These are phyloP conservation scores for Coecobrya sp. DNA, from an alignment of 2,888 invertebrate species.

Conservation along the genomic window DNA sequence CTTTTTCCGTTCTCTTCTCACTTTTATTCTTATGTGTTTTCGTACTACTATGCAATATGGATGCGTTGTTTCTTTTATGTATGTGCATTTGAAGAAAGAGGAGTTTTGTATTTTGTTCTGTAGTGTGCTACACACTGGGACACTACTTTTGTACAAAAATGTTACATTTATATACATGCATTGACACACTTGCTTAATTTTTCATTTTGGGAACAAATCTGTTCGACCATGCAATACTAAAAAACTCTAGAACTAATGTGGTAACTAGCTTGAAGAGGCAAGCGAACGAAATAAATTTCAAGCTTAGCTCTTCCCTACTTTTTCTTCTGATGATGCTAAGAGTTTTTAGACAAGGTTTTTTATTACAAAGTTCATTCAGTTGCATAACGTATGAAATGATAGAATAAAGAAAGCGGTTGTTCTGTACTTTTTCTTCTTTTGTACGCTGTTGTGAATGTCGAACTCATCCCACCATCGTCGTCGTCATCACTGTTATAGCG, in stretches of 20 bases:
- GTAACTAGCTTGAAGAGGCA: slow-evolving; percentile 64
- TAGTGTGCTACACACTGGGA: too few relatives aligned
- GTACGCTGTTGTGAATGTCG: neutral
- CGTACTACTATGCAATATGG: neutral
- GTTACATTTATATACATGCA: slow-evolving; percentile 19
- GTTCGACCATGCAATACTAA: slow-evolving; percentile 39
- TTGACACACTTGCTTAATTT: slow-evolving; percentile 73
- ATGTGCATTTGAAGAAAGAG: slow-evolving; percentile 15
- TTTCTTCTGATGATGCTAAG: neutral
- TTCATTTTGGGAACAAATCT: slow-evolving; percentile 59
- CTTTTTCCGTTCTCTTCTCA: neutral
- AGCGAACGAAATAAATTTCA: slow-evolving; percentile 52
- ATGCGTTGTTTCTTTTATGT: neutral
- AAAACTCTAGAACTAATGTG: slow-evolving; percentile 60
- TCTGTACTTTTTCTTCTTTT: slow-evolving; percentile 41
- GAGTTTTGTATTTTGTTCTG: neutral
- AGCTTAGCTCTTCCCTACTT: neutral
- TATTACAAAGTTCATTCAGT: slow-evolving; percentile 41
- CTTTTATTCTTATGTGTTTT: neutral
- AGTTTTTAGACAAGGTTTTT: slow-evolving; percentile 43
- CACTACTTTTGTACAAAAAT: neutral
- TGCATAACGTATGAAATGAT: neutral
- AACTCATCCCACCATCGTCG: slow-evolving; percentile 24
- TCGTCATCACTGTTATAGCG: neutral
- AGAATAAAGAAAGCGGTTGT: slow-evolving; percentile 62